Evolutionary conservation across 2,888 invertebrate species (phyloP).

Genomic region (Empis livida): DNA sequence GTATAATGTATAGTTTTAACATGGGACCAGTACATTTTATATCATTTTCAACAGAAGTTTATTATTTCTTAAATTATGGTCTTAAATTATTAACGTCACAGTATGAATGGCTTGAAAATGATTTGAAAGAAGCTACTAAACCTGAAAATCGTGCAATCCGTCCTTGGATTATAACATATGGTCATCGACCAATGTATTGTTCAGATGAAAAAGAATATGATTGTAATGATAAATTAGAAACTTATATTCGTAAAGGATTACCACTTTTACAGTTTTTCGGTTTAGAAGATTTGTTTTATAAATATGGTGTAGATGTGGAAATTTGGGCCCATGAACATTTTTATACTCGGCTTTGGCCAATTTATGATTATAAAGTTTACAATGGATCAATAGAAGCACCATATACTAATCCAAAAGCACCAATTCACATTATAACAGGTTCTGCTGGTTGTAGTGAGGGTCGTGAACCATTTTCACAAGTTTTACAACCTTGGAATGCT

Average conservation of each 20-base stretch:
- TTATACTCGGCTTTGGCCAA: constrained; percentile 91
- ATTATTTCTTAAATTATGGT: constrained; percentile 84
- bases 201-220: constrained; percentile 71
- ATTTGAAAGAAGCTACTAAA: constrained; percentile 58
- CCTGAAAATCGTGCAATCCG: constrained; percentile 56
- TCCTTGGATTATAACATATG: constrained; percentile 76
- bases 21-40: constrained; percentile 84
- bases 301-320: constrained; percentile 83
- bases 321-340: constrained; percentile 98
- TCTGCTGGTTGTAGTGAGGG: constrained; percentile 79
- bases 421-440: constrained; percentile 83
- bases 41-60: constrained; percentile 85
- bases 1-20: constrained; percentile 75
- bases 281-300: constrained; percentile 75
- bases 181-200: constrained; percentile 87
- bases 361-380: constrained; percentile 67
- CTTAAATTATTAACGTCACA: constrained; percentile 63
- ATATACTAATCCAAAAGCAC: constrained; percentile 55
- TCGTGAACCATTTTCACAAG: constrained; percentile 55
- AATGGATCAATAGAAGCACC: constrained; percentile 44
- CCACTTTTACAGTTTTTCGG: constrained; percentile 53
- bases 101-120: constrained; percentile 76
- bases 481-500: constrained; percentile 62
- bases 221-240: constrained; percentile 51
- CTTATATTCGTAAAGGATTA: constrained; percentile 51